Conservation (phyloP, 1,140 invertebrate species). For the Heliconius nattereri region DNA sequence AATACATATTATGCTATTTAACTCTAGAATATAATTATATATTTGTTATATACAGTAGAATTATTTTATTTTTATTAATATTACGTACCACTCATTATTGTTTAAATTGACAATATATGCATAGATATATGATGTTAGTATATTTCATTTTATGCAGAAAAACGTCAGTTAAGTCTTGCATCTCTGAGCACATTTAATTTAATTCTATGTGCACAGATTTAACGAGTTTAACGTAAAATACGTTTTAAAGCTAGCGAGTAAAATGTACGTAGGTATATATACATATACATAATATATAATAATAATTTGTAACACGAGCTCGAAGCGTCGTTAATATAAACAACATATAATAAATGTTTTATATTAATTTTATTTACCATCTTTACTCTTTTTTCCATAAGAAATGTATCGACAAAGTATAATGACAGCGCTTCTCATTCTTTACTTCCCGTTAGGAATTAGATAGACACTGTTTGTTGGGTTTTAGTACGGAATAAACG, state of each 20-base stretch:
- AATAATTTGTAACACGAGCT: constrained; percentile 6
- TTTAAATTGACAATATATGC: not conserved
- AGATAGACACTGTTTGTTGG: not conserved
- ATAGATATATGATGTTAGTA: not conserved
- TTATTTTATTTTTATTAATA: no score
- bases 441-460: not conserved
- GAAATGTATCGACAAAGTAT: not conserved
- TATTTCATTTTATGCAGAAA: not conserved
- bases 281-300: not conserved
- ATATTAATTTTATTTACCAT: not conserved
- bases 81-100: no score
- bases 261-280: not conserved
- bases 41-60: no score
- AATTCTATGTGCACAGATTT: constrained; percentile 14
- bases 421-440: not conserved
- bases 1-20: no score
- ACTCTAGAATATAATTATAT: no score
- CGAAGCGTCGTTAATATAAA: not conserved
- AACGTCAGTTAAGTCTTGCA: not conserved
- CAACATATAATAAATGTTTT: not conserved
- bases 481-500: no score
- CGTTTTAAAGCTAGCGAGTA: not conserved
- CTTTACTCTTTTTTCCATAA: not conserved
- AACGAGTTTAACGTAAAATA: constrained; percentile 13
- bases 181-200: not conserved